These are phyloP conservation scores for Parelbella ahira DNA, from an alignment of 2,888 invertebrate genomes.

Conservation along the genomic window DNA sequence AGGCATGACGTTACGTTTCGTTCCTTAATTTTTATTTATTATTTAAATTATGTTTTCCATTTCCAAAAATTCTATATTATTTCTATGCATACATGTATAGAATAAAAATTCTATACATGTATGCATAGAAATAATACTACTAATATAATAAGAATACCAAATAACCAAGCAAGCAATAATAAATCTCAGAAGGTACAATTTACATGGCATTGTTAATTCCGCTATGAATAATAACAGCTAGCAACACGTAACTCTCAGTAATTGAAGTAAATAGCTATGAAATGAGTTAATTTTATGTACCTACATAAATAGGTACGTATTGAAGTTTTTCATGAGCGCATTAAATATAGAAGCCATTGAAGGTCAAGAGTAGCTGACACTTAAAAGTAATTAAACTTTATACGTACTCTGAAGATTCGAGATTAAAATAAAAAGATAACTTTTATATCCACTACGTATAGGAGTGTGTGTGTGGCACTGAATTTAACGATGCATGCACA, in stretches of 20 bases:
- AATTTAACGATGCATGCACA: slow-evolving; percentile 29
- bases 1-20: too few species aligned
- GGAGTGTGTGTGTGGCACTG: slow-evolving; percentile 33
- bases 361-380: slow-evolving; percentile 29
- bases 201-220: slow-evolving; percentile 19
- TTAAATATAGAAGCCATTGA: slow-evolving; percentile 32
- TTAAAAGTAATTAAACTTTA: slow-evolving; percentile 28
- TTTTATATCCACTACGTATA: background rate
- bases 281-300: slow-evolving; percentile 1
- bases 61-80: too few species aligned
- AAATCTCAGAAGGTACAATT: slow-evolving; percentile 26
- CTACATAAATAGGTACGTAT: background rate
- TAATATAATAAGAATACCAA: too few species aligned
- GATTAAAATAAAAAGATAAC: slow-evolving; percentile 6
- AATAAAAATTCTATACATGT: too few species aligned
- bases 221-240: slow-evolving; percentile 11
- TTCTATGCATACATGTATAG: too few species aligned
- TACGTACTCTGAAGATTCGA: slow-evolving; percentile 11
- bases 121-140: too few species aligned
- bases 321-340: slow-evolving; percentile 24
- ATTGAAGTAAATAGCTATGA: slow-evolving; percentile 6
- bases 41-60: too few species aligned
- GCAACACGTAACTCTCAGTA: slow-evolving; percentile 8
- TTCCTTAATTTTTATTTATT: too few species aligned
- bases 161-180: too few species aligned